Evolutionary conservation across 2,888 invertebrate genomes (phyloP), one percentile per base, ranked within the genome.

Genomic region (Cephus nigrinus): DNA sequence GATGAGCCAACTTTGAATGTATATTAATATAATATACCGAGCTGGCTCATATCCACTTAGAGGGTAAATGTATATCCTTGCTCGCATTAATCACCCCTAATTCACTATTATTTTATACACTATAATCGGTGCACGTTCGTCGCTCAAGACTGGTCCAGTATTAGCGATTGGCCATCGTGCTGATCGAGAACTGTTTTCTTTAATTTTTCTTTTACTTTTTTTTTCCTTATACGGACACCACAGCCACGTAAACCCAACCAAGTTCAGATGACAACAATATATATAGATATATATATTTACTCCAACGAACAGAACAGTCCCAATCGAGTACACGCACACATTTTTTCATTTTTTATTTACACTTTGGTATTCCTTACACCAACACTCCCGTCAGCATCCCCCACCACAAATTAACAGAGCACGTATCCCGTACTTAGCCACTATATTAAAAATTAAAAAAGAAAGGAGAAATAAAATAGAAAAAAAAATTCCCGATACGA

Each of bases 21-120:
- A 91, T 88, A 91, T 91, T 91, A 91, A 91, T 91, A 90, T 91
- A 91, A 91, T 91, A 91, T 91, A 91, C 90, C 88, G 86, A 86
- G 87, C 82, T 86, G 88, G 84, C 89, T 85, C 88, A 88, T 84
- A 80, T 88, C 89, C 90, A 91, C 87, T 84, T 86, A 86, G 83
- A 86, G 86, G 85, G 84, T 88, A 86, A 88, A 85, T 86, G 86
- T 88, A 86, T 88, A 87, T 88, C 86, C 88, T 87, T 88, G 88
- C 87, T 88, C 88, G 87, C 87, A 84, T 87, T 86, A 84, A 86
- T 89, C 89, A 85, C 87, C 84, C 87, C 88, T 90, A 89, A 88
- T 89, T 88, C 85, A 84, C 90, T 90, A 90, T 85, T 87, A 87
- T 86, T 89, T 87, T 90, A 89, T 88, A 90, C 88, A 87, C 85